Conservation (phyloP, 2,113 vertebrate species). For the Pituophis catenifer region DNA sequence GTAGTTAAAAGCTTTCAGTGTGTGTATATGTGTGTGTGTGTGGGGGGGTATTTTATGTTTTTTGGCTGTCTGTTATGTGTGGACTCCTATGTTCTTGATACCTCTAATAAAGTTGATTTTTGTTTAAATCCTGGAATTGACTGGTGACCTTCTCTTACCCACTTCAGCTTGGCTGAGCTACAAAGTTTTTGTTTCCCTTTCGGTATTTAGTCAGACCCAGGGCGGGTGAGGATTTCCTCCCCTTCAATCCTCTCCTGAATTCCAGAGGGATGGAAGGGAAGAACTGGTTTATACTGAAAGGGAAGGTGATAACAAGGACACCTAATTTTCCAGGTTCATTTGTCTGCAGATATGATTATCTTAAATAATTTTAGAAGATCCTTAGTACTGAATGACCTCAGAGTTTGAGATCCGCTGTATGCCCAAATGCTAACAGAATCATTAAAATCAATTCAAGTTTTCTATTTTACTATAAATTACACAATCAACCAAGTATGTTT, state of each 20-base stretch:
- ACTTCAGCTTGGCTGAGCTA: neutral
- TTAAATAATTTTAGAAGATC: neutral
- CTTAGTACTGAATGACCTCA: neutral
- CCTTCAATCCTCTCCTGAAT: neutral
- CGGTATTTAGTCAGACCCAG: neutral
- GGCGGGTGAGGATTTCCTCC: neutral
- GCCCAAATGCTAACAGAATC: neutral
- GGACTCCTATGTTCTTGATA: neutral
- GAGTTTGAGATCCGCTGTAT: neutral
- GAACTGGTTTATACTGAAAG: neutral
- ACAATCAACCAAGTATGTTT: neutral
- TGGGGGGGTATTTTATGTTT: neutral
- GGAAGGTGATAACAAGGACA: neutral
- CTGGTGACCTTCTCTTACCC: neutral
- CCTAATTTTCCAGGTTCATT: neutral
- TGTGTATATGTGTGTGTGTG: neutral
- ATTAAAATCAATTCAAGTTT: neutral
- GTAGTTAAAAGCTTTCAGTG: neutral
- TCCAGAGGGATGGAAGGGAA: neutral
- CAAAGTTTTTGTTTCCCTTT: neutral
- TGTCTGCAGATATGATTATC: neutral
- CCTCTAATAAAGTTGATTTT: neutral
- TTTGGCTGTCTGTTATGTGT: neutral
- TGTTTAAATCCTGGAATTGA: neutral
- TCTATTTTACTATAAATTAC: neutral